phyloP scores from a whole-genome alignment of 2,113 vertebrate species.

The Anguilla rostrata region DNA sequence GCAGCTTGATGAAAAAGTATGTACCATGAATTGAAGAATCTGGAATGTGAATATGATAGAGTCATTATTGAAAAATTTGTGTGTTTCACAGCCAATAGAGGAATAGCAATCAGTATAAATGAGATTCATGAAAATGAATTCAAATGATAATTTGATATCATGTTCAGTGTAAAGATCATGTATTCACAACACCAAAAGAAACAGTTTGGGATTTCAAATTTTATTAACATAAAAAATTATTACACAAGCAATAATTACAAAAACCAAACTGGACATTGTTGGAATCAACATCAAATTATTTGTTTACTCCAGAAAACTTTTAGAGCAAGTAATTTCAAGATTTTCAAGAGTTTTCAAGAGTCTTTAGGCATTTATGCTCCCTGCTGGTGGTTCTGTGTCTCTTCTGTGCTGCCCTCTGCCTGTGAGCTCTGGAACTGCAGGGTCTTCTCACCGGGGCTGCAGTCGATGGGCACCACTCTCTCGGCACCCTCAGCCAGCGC shows the following conservation, averaged over 20 bases:
- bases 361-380: background rate
- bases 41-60: too few species aligned
- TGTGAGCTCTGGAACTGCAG: background rate
- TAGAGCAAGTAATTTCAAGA: background rate
- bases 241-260: background rate
- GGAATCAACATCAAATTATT: background rate
- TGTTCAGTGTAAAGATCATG: background rate
- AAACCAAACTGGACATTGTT: background rate
- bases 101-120: too few species aligned
- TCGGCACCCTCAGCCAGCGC: background rate
- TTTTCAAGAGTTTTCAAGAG: background rate
- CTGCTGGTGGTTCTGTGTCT: background rate
- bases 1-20: too few species aligned
- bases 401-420: background rate
- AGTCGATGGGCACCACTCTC: slow-evolving; percentile 27
- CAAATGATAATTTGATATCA: background rate
- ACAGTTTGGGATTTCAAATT: background rate
- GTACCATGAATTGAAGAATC: too few species aligned
- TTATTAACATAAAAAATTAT: background rate
- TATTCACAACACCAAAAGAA: background rate
- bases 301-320: background rate
- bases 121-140: too few species aligned
- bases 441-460: slow-evolving; percentile 4
- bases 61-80: too few species aligned
- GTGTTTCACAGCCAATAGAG: too few species aligned